phyloP scores from a whole-genome alignment of 2,888 invertebrate species.

The Alloplasta piceator region DNA sequence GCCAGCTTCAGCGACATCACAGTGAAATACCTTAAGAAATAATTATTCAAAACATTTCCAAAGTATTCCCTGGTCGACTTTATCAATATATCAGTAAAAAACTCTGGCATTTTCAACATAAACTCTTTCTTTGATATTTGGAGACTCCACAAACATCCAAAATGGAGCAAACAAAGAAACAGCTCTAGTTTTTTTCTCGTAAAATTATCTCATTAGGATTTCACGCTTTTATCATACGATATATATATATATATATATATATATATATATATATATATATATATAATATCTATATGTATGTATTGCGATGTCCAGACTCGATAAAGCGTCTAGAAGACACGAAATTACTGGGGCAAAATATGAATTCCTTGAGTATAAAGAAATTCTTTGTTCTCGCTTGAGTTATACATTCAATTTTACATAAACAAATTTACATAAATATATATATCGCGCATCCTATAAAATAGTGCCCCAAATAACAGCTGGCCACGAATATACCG shows the following conservation, averaged over 20 bases:
- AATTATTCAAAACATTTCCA: no score
- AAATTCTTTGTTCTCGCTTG: constrained; percentile 35
- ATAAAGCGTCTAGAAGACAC: not conserved
- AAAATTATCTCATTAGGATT: constrained; percentile 33
- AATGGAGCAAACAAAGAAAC: constrained; percentile 41
- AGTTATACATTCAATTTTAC: not conserved
- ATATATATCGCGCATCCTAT: not conserved
- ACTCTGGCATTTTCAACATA: no score
- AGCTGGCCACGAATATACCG: constrained; percentile 12
- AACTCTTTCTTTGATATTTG: constrained; percentile 5
- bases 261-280: no score
- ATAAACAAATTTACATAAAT: not conserved
- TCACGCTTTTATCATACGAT: constrained; percentile 13
- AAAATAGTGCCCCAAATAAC: constrained; percentile 6
- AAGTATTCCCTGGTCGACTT: no score
- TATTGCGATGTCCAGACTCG: not conserved
- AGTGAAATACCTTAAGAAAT: no score
- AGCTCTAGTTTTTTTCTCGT: constrained; percentile 30
- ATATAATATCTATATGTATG: constrained; percentile 18
- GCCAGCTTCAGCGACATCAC: no score
- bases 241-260: no score
- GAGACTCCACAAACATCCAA: constrained; percentile 18
- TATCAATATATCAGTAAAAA: no score
- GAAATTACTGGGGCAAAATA: not conserved
- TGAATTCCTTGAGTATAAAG: constrained; percentile 31